Evolutionary conservation across 2,888 invertebrate species (phyloP), one percentile per base, ranked within the genome.

Genomic region (Trachelus iudaicus): DNA sequence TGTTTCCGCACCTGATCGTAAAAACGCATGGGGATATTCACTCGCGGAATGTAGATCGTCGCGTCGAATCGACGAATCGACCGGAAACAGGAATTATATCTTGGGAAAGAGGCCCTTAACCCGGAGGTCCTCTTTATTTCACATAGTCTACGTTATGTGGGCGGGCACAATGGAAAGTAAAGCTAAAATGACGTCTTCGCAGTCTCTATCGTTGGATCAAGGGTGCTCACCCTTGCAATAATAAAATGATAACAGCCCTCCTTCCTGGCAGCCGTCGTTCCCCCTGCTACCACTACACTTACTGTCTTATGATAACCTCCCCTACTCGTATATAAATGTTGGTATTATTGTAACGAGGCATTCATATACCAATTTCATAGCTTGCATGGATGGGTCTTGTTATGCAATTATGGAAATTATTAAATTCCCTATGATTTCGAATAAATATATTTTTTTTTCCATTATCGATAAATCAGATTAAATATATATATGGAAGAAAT

Each of bases 301-400:
- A 30, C 75, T 74, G 33, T 75, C 76, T 69, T 34, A 69, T 34
- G 15, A 40, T 40, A 15, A 56, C 77, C 73, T 69, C 77, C 79
- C 76, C 77, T 79, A 78, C 80, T 83, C 85, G 89, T 90, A 89
- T 90, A 90, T 87, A 89, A 90, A 90, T 90, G 90, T 88, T 85
- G 85, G 86, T 86, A 90, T 90, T 90, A 90, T 90, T 90, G 87
- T 88, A 89, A 89, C 87, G 87, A 88, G 85, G 81, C 84, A 30
- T 87, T 85, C 85, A 85, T 82, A 88, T 88, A 83, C 87, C 87
- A 83, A 87, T 88, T 88, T 87, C 87, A 84, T 84, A 81, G 79
- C 79, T 75, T 74, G 56, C 78, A n/a, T 33, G 33, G 40, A 15
- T 40, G 13, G 40, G 4, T 40, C 37, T 15, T 40, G 40, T 40